These are phyloP conservation scores for Lasioglossum leucozonium DNA, from an alignment of 2,888 invertebrate genomes.

Conservation along the genomic window DNA sequence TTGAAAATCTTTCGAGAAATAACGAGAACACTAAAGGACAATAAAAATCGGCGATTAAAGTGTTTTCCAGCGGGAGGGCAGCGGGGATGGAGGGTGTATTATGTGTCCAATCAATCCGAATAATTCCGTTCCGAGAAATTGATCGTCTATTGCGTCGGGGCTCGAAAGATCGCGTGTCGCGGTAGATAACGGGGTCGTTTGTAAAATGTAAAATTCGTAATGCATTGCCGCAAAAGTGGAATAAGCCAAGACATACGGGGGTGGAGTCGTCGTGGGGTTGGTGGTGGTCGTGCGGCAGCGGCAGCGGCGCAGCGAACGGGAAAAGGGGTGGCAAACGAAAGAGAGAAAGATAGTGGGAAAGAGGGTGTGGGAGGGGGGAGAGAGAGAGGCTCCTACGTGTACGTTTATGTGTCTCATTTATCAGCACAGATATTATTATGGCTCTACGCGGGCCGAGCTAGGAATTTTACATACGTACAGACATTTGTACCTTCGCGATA, in stretches of 20 bases:
- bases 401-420: slow-evolving; percentile 84
- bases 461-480: slow-evolving; percentile 82
- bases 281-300: slow-evolving; percentile 55
- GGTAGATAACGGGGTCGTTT: slow-evolving; percentile 81
- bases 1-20: neutral
- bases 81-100: neutral
- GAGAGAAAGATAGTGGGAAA: slow-evolving; percentile 28
- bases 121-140: slow-evolving; percentile 20
- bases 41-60: neutral
- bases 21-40: neutral
- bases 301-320: slow-evolving; percentile 48
- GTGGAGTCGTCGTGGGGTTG: slow-evolving; percentile 39
- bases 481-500: slow-evolving; percentile 82
- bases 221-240: slow-evolving; percentile 83
- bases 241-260: slow-evolving; percentile 81
- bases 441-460: slow-evolving; percentile 79
- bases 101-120: slow-evolving; percentile 1
- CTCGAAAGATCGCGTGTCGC: slow-evolving; percentile 81
- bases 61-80: neutral
- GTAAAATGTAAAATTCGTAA: slow-evolving; percentile 83
- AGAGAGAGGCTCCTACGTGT: slow-evolving; percentile 74
- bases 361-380: neutral
- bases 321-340: slow-evolving; percentile 60
- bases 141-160: slow-evolving; percentile 74
- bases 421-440: slow-evolving; percentile 84